Evolutionary conservation across 2,888 invertebrate species (phyloP).

Genomic region (Chrysina gloriosa): DNA sequence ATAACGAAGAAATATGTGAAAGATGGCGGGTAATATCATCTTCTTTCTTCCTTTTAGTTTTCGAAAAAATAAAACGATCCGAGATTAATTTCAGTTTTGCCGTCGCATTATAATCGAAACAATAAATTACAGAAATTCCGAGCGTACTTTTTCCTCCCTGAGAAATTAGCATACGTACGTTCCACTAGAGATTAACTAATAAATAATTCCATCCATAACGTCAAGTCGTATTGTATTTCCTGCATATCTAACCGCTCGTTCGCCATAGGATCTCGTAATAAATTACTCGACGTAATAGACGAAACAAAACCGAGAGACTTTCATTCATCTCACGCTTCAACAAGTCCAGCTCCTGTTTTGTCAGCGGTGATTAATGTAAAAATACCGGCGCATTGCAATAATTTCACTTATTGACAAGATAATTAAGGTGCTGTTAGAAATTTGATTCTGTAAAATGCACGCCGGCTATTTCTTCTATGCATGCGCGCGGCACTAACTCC

Average conservation of each 20-base stretch:
- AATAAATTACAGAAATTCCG: neutral
- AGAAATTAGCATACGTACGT: neutral
- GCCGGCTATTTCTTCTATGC: neutral
- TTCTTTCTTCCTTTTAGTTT: neutral
- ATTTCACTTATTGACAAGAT: slow-evolving; percentile 32
- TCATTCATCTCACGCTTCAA: slow-evolving; percentile 33
- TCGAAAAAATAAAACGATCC: neutral
- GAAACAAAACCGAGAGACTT: slow-evolving; percentile 21
- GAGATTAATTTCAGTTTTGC: neutral
- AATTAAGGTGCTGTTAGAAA: slow-evolving; percentile 27
- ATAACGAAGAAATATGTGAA: neutral
- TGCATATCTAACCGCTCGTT: slow-evolving; percentile 18
- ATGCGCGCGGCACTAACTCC: neutral
- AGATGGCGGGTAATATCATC: neutral
- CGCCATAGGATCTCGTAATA: slow-evolving; percentile 20
- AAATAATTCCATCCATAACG: slow-evolving; percentile 17
- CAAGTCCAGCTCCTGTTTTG: slow-evolving; percentile 31
- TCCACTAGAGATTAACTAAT: slow-evolving; percentile 13
- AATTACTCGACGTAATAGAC: slow-evolving; percentile 13
- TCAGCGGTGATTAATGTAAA: slow-evolving; percentile 32
- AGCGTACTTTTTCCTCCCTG: neutral
- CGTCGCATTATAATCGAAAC: neutral
- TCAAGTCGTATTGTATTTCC: slow-evolving; percentile 12
- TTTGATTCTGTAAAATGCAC: slow-evolving; percentile 20
- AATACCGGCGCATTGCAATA: slow-evolving; percentile 28